These are phyloP conservation scores for Melanotaenia duboulayi DNA, from an alignment of 2,113 vertebrate genomes.

Conservation along the genomic window DNA sequence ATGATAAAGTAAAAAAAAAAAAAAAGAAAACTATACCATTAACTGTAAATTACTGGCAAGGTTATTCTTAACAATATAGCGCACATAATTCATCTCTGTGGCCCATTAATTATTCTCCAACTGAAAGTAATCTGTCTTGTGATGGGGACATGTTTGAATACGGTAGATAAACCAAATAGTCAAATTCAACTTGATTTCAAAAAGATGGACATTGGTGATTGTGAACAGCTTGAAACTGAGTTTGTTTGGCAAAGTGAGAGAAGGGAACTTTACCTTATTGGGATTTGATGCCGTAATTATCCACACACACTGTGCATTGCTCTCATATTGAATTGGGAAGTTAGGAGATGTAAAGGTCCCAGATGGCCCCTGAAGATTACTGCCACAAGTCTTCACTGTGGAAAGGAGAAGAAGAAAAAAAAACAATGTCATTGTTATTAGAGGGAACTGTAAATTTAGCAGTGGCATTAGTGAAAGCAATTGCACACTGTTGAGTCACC, in stretches of 20 bases:
- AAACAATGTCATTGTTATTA: conserved; percentile 23
- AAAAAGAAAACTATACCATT: neutral
- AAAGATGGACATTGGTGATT: neutral
- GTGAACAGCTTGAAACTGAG: neutral
- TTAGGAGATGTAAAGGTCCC: conserved; percentile 85
- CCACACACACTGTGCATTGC: conserved; percentile 87
- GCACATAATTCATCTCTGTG: neutral
- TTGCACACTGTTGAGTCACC: neutral
- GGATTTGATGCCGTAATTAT: conserved; percentile 85
- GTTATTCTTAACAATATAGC: neutral
- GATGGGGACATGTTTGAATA: neutral
- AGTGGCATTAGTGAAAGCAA: conserved; percentile 25
- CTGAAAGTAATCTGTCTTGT: neutral
- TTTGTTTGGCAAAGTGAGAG: neutral
- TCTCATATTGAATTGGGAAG: conserved; percentile 87
- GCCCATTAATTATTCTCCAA: neutral
- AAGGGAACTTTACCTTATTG: conserved; percentile 79
- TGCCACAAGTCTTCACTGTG: conserved; percentile 86
- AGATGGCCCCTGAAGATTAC: conserved; percentile 84
- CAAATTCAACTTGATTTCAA: neutral
- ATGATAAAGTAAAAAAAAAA: neutral
- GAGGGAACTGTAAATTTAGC: neutral
- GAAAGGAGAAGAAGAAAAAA: conserved; percentile 14
- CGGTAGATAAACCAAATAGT: neutral
- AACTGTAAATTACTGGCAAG: neutral